Evolutionary conservation across 1,140 invertebrate genomes (phyloP).

Genomic region (Ylistrum balloti): DNA sequence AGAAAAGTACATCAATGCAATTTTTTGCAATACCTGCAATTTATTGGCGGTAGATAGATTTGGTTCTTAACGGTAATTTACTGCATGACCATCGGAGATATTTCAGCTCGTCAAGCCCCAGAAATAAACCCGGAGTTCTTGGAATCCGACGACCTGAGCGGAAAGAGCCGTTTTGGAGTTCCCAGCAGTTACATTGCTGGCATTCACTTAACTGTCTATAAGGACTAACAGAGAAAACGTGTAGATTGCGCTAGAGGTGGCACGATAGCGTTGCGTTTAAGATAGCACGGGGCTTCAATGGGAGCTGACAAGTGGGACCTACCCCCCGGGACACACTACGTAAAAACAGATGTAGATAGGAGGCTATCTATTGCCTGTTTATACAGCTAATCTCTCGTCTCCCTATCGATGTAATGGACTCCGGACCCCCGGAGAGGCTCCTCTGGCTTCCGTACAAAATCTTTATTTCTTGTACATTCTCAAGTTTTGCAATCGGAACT

Average conservation of each 20-base stretch:
- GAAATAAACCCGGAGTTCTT: neutral
- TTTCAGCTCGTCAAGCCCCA: constrained; percentile 10
- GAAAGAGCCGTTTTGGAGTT: constrained; percentile 37
- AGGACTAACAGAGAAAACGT: neutral
- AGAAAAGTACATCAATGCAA: neutral
- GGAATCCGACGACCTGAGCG: constrained; percentile 16
- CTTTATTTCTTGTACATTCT: neutral
- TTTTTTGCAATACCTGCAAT: constrained; percentile 23
- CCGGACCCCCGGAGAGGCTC: constrained; percentile 10
- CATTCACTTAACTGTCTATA: constrained; percentile 8
- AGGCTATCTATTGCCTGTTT: constrained; percentile 16
- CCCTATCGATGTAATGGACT: constrained; percentile 25
- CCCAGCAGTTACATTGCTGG: neutral
- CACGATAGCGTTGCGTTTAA: neutral
- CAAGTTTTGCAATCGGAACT: neutral
- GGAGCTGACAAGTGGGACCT: constrained; percentile 23
- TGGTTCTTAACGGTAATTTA: neutral
- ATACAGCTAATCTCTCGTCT: constrained; percentile 5
- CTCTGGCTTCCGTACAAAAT: neutral
- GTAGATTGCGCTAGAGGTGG: neutral
- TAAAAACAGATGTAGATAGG: constrained; percentile 23
- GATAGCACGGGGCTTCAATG: constrained; percentile 19
- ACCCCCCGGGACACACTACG: constrained; percentile 1
- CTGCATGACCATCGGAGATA: neutral
- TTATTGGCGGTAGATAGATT: constrained; percentile 26